Conservation (phyloP, 2,888 invertebrate species). For the Anthophora plumipes region DNA sequence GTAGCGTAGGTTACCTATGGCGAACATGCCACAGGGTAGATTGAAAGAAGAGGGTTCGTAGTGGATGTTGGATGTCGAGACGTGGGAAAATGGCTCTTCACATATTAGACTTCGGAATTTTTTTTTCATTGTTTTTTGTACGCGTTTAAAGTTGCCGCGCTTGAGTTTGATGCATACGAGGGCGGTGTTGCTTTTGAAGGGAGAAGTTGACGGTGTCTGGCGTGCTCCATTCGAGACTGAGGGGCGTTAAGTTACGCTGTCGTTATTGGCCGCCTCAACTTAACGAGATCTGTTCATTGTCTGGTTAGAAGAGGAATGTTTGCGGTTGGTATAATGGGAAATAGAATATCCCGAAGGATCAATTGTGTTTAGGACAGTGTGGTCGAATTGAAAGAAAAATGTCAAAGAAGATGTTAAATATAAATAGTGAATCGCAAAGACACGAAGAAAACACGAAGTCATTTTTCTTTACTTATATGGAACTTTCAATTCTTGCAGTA, state of each 20-base stretch:
- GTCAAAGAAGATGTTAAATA: no score
- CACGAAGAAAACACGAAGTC: no score
- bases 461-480: no score
- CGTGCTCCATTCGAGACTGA: neutral
- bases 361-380: no score
- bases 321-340: neutral
- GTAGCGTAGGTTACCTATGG: no score
- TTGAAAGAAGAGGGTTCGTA: neutral
- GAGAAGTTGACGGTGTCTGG: slow-evolving; percentile 6
- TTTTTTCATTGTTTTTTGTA: slow-evolving; percentile 1
- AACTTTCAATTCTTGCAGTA: no score
- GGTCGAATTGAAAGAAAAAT: no score
- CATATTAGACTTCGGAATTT: slow-evolving; percentile 31
- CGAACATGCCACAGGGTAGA: neutral
- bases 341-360: no score
- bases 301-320: neutral
- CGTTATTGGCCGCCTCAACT: neutral
- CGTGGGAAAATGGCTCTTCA: slow-evolving; percentile 47
- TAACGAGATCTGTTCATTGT: slow-evolving; percentile 17
- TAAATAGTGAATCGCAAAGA: no score
- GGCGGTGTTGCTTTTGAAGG: slow-evolving; percentile 6
- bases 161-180: slow-evolving; percentile 20
- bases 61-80: slow-evolving; percentile 31
- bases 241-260: neutral
- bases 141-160: slow-evolving; percentile 43